A percentile compares a stretch with the other conserved stretches of the same genome.
Evolutionary conservation across 2,888 invertebrate genomes (phyloP).

Genomic region (Hirtodrosophila histrioides): DNA sequence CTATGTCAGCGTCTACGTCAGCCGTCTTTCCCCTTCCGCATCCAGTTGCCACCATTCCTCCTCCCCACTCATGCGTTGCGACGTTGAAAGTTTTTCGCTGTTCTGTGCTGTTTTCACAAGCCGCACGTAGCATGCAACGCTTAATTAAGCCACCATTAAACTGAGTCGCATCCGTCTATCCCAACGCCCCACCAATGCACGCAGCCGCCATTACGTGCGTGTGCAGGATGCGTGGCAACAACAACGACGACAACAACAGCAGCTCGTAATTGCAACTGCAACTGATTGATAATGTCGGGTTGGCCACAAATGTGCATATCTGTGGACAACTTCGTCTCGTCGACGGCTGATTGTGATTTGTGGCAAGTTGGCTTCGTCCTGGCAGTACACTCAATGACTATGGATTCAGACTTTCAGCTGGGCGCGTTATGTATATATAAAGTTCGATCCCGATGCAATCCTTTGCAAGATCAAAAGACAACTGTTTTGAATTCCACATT

Average conservation of each 20-base stretch:
- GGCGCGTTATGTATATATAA: too few relatives aligned
- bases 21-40: not conserved
- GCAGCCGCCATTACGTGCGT: conserved; percentile 25
- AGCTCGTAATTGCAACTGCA: conserved; percentile 27
- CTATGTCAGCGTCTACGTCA: conserved; percentile 44
- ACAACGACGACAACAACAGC: conserved; percentile 11
- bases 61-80: too few relatives aligned
- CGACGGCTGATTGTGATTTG: conserved; percentile 42
- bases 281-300: conserved; percentile 58
- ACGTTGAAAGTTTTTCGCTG: conserved; percentile 58
- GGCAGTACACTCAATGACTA: not conserved
- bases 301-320: conserved; percentile 62
- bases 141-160: conserved; percentile 75
- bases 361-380: conserved; percentile 23
- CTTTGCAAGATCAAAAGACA: too few relatives aligned
- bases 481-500: too few relatives aligned
- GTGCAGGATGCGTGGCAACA: conserved; percentile 21
- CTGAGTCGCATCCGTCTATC: conserved; percentile 45
- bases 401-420: too few relatives aligned
- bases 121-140: conserved; percentile 74
- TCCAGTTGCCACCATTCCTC: too few relatives aligned
- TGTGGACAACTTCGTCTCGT: conserved; percentile 49
- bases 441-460: too few relatives aligned
- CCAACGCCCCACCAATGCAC: conserved; percentile 32
- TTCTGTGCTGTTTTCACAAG: conserved; percentile 46